phyloP scores from a whole-genome alignment of 2,888 invertebrate species.

The Harpagoxenus sublaevis region DNA sequence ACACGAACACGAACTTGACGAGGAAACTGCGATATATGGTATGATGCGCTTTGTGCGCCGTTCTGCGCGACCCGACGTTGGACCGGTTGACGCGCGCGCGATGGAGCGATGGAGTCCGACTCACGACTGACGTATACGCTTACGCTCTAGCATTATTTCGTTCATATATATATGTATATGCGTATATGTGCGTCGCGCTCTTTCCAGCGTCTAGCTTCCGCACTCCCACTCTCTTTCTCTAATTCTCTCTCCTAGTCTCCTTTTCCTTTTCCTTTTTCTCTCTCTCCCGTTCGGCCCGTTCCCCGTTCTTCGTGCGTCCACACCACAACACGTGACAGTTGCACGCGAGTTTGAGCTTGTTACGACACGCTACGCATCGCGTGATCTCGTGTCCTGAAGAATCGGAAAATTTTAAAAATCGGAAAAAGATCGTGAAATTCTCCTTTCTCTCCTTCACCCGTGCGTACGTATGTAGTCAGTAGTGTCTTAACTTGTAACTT shows the following conservation, averaged over 20 bases:
- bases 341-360: constrained; percentile 30
- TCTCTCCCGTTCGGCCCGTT: neutral
- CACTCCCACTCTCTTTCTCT: neutral
- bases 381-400: neutral
- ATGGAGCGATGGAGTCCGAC: neutral
- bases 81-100: constrained; percentile 27
- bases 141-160: constrained; percentile 27
- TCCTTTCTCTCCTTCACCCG: neutral
- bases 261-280: no score
- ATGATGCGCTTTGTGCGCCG: constrained; percentile 21
- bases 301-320: neutral
- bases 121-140: constrained; percentile 34
- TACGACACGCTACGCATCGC: neutral
- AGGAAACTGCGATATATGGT: neutral
- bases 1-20: neutral
- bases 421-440: neutral
- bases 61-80: constrained; percentile 5
- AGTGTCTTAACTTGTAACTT: no score
- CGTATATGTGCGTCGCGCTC: neutral
- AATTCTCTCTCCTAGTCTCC: neutral
- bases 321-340: constrained; percentile 29
- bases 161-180: neutral
- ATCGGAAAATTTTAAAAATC: neutral
- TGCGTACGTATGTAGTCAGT: neutral
- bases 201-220: neutral